Base-by-base conservation (phyloP, 2,888 invertebrate genomes). In the Nemapogon koenigi region DNA sequence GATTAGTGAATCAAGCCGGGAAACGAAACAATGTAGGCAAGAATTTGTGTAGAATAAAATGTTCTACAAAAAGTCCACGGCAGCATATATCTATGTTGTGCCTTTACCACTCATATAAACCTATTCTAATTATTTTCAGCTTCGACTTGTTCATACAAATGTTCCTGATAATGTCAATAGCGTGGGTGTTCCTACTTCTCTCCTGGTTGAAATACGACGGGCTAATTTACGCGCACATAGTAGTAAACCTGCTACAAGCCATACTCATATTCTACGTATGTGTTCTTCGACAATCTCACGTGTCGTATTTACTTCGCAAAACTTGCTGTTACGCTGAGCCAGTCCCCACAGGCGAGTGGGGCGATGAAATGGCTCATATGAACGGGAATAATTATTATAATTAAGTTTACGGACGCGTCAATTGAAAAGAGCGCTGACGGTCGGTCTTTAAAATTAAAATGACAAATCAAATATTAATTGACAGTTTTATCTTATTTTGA, bases 341-440 rank as follows among this genome's bases (percentile, higher is more conserved):
- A 1, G 82, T 88, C 17, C 86, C 87, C 2, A 82, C 84, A 0
- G 83, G 84, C n/a, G 91, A 92, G 53, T 92, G 91, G 91, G 92
- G 92, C 0, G 92, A 92, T 53, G 92, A 93, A 70, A 87, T 92
- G 89, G 87, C 90, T 37, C 90, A 91, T 44, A 91, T 92, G 85
- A 91, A 91, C 54, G 87, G 83, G 2, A 69, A 68, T 48, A 72
- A 73, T 47, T 70, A 49, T 46, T 39, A 40, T 14, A 28, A 26
- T 3, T n/a, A 11, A 11, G 19, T 3, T 11, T 38, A 14, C 10
- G n/a, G 19, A 19, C 30, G 11, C 27, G 16, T 11, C 22, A 8
- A 22, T n/a, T n/a, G n/a, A n/a, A n/a, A n/a, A n/a, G n/a, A n/a
- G n/a, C n/a, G n/a, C n/a, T n/a, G n/a, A n/a, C n/a, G n/a, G n/a